Percentiles rank a stretch among this genome's conserved stretches.
These are phyloP conservation scores for Polymixis lichenea DNA, from an alignment of 2,888 invertebrate species.

Conservation along the genomic window DNA sequence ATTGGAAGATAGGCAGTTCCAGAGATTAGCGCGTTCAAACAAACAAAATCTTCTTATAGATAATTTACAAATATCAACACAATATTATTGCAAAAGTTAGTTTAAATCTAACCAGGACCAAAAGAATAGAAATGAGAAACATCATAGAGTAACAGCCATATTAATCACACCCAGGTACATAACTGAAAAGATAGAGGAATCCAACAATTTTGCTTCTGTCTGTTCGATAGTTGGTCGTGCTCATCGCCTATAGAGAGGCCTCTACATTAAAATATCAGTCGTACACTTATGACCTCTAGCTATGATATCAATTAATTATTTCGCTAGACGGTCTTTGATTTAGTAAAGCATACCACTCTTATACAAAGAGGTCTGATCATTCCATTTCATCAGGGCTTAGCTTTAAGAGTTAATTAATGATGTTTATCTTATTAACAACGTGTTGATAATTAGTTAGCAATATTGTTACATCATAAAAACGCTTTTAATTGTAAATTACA, in stretches of 20 bases:
- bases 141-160: too few species aligned
- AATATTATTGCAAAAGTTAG: background rate
- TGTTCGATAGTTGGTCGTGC: background rate
- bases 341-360: background rate
- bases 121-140: too few species aligned
- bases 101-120: too few species aligned
- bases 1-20: too few species aligned
- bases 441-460: too few species aligned
- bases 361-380: background rate
- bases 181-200: background rate
- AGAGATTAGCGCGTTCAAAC: too few species aligned
- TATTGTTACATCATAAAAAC: too few species aligned
- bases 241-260: background rate
- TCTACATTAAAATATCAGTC: background rate
- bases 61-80: background rate
- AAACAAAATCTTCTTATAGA: too few species aligned
- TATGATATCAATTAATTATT: background rate
- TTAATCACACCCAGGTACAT: too few species aligned
- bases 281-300: too few species aligned
- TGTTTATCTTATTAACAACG: background rate
- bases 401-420: background rate
- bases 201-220: background rate
- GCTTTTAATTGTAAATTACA: conserved; percentile 14
- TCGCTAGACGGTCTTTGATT: background rate
- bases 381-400: background rate